These are phyloP conservation scores for Hyalella azteca DNA, from an alignment of 2,888 invertebrate genomes.

Conservation along the genomic window DNA sequence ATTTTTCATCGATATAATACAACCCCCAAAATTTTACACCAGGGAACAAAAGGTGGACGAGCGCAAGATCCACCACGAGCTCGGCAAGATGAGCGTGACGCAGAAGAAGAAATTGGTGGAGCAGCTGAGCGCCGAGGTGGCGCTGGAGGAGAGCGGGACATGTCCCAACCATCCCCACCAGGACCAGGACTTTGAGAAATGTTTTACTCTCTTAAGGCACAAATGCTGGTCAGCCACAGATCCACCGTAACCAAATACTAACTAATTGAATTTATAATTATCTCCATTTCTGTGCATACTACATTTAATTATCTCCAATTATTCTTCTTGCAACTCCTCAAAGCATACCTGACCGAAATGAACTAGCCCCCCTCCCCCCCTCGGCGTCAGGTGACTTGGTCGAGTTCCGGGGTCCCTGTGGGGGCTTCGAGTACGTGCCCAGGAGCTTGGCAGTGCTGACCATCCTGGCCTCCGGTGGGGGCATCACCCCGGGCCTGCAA, in stretches of 20 bases:
- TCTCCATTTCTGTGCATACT: too few relatives aligned
- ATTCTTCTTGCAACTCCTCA: too few relatives aligned
- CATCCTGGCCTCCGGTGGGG: slow-evolving; percentile 56
- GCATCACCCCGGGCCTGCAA: slow-evolving; percentile 58
- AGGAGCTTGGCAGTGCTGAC: slow-evolving; percentile 55
- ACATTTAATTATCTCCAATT: too few relatives aligned
- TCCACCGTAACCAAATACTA: too few relatives aligned
- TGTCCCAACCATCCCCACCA: slow-evolving; percentile 44
- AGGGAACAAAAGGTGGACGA: slow-evolving; percentile 49
- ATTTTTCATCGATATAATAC: too few relatives aligned
- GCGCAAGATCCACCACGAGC: slow-evolving; percentile 49
- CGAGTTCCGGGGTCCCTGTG: slow-evolving; percentile 58
- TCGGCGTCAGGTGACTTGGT: slow-evolving; percentile 48
- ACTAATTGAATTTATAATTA: too few relatives aligned
- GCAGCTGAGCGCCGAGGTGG: slow-evolving; percentile 45
- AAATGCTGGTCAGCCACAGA: too few relatives aligned
- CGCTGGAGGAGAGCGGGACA: slow-evolving; percentile 26
- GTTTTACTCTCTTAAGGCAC: too few relatives aligned
- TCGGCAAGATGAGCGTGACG: slow-evolving; percentile 49
- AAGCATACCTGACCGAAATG: too few relatives aligned
- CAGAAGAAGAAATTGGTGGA: slow-evolving; percentile 50
- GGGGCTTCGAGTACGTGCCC: slow-evolving; percentile 57
- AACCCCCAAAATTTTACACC: too few relatives aligned
- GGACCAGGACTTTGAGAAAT: slow-evolving; percentile 56
- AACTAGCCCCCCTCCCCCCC: too few relatives aligned